Evolutionary conservation across 92 coral and sea anemone species (phyloP).

Genomic region (Paragorgia papillata): DNA sequence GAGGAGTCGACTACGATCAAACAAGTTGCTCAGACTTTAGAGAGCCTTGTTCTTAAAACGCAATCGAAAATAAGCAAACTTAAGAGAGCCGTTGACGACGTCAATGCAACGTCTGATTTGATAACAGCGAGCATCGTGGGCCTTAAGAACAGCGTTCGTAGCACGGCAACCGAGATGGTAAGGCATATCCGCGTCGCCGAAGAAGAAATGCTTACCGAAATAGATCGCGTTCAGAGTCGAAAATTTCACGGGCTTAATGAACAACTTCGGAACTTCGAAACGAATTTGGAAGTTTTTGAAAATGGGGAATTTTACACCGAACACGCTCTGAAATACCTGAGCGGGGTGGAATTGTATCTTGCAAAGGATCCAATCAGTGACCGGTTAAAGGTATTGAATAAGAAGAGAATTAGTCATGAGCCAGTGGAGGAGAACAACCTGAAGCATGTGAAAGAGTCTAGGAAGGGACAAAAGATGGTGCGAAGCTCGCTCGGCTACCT

Average conservation of each 20-base stretch:
- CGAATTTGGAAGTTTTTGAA: constrained; percentile 60
- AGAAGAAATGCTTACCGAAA: constrained; percentile 68
- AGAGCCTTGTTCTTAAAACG: constrained; percentile 62
- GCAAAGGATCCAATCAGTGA: constrained; percentile 65
- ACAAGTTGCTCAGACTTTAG: constrained; percentile 64
- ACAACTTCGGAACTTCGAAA: constrained; percentile 66
- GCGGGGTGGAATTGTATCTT: constrained; percentile 79
- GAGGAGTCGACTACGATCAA: constrained; percentile 77
- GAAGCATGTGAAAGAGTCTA: constrained; percentile 69
- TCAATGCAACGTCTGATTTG: constrained; percentile 64
- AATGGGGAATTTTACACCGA: constrained; percentile 77
- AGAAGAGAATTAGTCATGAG: constrained; percentile 52
- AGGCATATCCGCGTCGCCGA: constrained; percentile 73
- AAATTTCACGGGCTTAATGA: constrained; percentile 63
- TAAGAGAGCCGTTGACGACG: constrained; percentile 71
- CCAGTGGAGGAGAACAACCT: constrained; percentile 83
- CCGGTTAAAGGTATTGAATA: constrained; percentile 66
- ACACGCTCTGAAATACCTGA: constrained; percentile 84
- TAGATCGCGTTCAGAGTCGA: constrained; percentile 68
- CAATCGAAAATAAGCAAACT: constrained; percentile 54
- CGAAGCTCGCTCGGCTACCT: constrained; percentile 13
- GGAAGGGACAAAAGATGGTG: constrained; percentile 67
- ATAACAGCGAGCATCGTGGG: constrained; percentile 75
- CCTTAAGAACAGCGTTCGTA: constrained; percentile 74
- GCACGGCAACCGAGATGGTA: constrained; percentile 64